A percentile compares a stretch with the other conserved stretches of the same genome.
phyloP scores from a whole-genome alignment of 2,797 vertebrate species.

The Enteromius thamalakanensis region DNA sequence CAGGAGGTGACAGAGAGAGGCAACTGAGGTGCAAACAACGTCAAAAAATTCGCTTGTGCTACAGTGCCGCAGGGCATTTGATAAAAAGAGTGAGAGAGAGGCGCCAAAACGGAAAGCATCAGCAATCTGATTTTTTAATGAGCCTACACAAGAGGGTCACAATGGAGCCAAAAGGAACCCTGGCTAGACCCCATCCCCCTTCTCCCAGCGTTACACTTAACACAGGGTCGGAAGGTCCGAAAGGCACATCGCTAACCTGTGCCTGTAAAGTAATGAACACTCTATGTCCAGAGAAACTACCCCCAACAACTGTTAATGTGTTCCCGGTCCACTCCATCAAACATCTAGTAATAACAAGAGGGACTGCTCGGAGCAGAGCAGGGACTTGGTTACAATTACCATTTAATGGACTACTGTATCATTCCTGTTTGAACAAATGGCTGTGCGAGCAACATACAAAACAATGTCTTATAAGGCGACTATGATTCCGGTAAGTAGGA shows the following conservation, averaged over 20 bases:
- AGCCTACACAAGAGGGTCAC: conserved; percentile 43
- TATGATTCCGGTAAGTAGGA: neutral
- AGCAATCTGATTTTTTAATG: conserved; percentile 57
- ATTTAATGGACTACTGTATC: conserved; percentile 5
- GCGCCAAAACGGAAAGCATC: conserved; percentile 41
- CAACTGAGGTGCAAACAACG: conserved; percentile 6
- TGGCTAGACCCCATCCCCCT: neutral
- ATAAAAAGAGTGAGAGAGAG: conserved; percentile 19
- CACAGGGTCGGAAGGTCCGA: conserved; percentile 29
- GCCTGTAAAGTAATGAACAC: conserved; percentile 32
- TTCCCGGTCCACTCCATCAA: conserved; percentile 17
- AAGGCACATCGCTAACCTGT: neutral
- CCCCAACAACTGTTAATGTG: neutral
- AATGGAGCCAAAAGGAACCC: conserved; percentile 19
- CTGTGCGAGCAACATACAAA: neutral
- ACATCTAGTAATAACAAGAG: neutral
- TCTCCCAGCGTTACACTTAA: conserved; percentile 25
- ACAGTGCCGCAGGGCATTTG: conserved; percentile 27
- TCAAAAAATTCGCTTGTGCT: conserved; percentile 7
- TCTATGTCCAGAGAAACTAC: neutral
- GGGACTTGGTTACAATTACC: conserved; percentile 20
- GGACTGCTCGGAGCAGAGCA: conserved; percentile 21
- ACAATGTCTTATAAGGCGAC: neutral
- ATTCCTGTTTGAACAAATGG: conserved; percentile 3
- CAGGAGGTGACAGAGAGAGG: conserved; percentile 21